Evolutionary conservation across 2,797 vertebrate species (phyloP), one percentile per base, ranked within the genome.

Genomic region (Otus scops): DNA sequence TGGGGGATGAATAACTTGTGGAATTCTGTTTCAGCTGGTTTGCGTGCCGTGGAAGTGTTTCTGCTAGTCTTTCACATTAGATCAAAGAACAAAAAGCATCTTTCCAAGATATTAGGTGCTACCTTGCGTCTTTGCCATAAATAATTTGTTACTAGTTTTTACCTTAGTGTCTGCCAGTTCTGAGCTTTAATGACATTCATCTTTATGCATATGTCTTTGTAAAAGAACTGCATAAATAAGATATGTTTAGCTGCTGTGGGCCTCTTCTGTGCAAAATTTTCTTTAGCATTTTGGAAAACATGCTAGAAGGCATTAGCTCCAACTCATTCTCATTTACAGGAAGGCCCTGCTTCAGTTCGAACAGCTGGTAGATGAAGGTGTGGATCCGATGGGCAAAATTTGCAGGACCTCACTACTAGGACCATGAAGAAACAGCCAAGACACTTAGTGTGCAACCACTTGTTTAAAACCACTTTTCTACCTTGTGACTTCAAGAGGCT

Each of bases 41-140:
- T 57, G 21, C 0, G 0, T 67, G 27, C 9, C 0, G 0, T 56
- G 21, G 34, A 78, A n/a, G 9, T 54, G 17, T 54, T 91, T 84
- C 73, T 73, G 18, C 16, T 76, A 20, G 26, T 51, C 28, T 82
- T 69, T 74, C 48, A 56, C 0, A 0, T 86, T 30, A 84, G 19
- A 32, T 59, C 18, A 51, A 85, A 80, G 67, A 51, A 61, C 1
- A 63, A 51, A 91, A 87, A n/a, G 1, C 14, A 11, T 11, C 9
- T 87, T 75, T 84, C 27, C 23, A 82, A 63, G 21, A 56, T 60
- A 22, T 8, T 61, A 67, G 18, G 18, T 36, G 19, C 34, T 91
- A 71, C 36, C 22, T 43, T 48, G 7, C 75, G 43, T 60, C 54
- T 83, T 83, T 88, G 27, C 18, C 7, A 6, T 73, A 51, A 59